Conservation (phyloP, 2,888 invertebrate species). For the Acleris literana region DNA sequence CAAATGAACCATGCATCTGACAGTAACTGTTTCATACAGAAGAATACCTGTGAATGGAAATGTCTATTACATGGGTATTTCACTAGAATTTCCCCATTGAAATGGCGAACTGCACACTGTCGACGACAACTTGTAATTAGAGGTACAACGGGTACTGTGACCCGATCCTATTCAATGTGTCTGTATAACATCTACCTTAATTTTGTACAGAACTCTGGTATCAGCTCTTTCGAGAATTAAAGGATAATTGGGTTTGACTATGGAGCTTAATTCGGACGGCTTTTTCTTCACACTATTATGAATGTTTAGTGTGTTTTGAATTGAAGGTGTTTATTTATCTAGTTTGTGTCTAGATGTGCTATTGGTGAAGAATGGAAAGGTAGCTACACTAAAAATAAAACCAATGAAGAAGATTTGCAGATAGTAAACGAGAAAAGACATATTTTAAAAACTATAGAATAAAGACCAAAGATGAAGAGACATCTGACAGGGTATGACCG, state of each 20-base stretch:
- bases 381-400: too few species aligned
- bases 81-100: slow-evolving; percentile 55
- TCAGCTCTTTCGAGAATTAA: slow-evolving; percentile 1
- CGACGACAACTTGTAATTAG: slow-evolving; percentile 59
- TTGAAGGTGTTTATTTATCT: too few species aligned
- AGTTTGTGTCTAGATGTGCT: too few species aligned
- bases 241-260: neutral
- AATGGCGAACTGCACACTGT: slow-evolving; percentile 49
- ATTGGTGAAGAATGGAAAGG: too few species aligned
- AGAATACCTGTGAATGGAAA: neutral
- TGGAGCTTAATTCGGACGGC: too few species aligned
- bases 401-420: too few species aligned
- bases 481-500: too few species aligned
- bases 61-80: neutral
- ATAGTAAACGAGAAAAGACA: too few species aligned
- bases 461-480: too few species aligned
- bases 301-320: too few species aligned
- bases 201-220: slow-evolving; percentile 11
- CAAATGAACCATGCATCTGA: neutral
- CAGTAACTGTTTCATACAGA: neutral
- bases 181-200: neutral
- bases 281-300: too few species aligned
- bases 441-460: too few species aligned
- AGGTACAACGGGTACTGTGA: slow-evolving; percentile 46
- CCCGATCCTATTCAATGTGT: slow-evolving; percentile 35